phyloP scores from a whole-genome alignment of 2,888 invertebrate species.

The Brenthis ino region DNA sequence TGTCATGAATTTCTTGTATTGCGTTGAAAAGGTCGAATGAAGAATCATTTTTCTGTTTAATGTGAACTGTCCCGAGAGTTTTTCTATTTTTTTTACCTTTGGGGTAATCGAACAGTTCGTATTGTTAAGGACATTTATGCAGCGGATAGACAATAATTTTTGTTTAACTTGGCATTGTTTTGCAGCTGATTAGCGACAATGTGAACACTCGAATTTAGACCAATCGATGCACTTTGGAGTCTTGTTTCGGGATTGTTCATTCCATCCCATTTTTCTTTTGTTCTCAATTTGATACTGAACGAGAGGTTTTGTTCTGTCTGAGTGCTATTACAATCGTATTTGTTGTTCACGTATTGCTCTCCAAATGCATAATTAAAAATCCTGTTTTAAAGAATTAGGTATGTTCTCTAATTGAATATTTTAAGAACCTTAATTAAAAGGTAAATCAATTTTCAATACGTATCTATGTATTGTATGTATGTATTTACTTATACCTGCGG shows the following conservation, averaged over 20 bases:
- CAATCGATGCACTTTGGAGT: constrained; percentile 54
- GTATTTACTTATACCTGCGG: no score
- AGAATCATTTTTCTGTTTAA: constrained; percentile 24
- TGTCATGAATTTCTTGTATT: constrained; percentile 20
- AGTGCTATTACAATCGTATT: constrained; percentile 48
- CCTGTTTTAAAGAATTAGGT: constrained; percentile 43
- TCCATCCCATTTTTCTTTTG: constrained; percentile 50
- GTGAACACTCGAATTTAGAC: constrained; percentile 51
- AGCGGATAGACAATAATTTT: constrained; percentile 22
- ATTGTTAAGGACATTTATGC: constrained; percentile 22
- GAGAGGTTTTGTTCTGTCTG: constrained; percentile 52
- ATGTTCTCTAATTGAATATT: constrained; percentile 36
- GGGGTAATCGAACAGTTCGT: constrained; percentile 20
- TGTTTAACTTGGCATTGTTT: constrained; percentile 38
- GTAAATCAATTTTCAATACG: background rate
- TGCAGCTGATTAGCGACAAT: constrained; percentile 48
- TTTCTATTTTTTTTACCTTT: constrained; percentile 21
- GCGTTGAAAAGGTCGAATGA: constrained; percentile 19
- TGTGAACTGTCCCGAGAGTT: constrained; percentile 11
- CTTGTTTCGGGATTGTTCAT: constrained; percentile 51
- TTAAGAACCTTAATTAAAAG: constrained; percentile 11
- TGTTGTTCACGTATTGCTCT: constrained; percentile 44
- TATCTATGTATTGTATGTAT: no score
- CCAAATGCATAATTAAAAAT: constrained; percentile 43
- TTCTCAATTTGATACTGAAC: constrained; percentile 49